Percentiles rank a stretch among this genome's conserved stretches.
Evolutionary conservation across 2,113 vertebrate species (phyloP).

Genomic region (Opisthocomus hoazin): DNA sequence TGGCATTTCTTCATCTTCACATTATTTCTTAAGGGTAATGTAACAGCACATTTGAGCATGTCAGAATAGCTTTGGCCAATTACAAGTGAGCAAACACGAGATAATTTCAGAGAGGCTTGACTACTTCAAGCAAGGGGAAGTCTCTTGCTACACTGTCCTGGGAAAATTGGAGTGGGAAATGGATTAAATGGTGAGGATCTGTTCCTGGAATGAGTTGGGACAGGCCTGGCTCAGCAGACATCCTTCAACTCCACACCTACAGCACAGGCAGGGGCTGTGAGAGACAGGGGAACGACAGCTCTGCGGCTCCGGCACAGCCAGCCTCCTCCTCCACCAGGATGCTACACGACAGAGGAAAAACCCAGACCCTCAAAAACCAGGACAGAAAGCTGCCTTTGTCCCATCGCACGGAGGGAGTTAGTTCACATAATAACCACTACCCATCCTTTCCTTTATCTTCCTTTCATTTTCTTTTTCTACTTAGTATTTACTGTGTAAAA

Average conservation of each 20-base stretch:
- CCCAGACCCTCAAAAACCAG: background rate
- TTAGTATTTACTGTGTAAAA: background rate
- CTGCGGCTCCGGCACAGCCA: fast-evolving
- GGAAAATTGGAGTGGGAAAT: background rate
- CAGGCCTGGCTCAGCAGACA: background rate
- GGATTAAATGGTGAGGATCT: background rate
- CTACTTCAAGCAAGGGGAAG: background rate
- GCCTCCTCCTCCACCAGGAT: background rate
- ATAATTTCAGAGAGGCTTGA: background rate
- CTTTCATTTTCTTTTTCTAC: background rate
- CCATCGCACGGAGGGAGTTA: background rate
- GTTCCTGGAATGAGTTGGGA: background rate
- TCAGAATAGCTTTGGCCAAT: background rate
- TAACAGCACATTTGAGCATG: background rate
- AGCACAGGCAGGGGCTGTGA: background rate
- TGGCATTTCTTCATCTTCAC: background rate
- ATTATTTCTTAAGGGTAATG: background rate
- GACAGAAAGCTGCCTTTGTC: background rate
- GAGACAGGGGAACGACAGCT: background rate
- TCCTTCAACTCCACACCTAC: background rate
- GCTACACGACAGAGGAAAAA: background rate
- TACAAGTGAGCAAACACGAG: background rate
- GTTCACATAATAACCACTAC: background rate
- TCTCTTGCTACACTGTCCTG: background rate
- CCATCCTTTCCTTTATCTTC: background rate